Evolutionary conservation across 2,888 invertebrate genomes (phyloP).

Genomic region (Seira ritae): DNA sequence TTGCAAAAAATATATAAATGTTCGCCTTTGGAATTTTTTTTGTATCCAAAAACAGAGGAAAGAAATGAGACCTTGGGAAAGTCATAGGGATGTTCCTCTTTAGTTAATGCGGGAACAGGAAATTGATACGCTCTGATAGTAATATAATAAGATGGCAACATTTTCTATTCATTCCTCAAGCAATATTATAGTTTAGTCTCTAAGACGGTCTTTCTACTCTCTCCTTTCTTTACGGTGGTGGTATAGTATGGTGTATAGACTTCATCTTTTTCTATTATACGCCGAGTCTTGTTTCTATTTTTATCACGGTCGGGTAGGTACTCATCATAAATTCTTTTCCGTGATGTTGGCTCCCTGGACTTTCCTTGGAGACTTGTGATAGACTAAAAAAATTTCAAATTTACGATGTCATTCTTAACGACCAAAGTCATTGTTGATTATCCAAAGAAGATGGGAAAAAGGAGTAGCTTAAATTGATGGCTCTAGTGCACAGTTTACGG

Average conservation of each 20-base stretch:
- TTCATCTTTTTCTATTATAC: too few species aligned
- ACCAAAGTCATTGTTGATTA: constrained; percentile 10
- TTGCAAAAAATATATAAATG: not conserved
- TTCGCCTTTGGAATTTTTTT: not conserved
- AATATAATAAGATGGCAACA: constrained; percentile 11
- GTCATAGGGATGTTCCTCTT: not conserved
- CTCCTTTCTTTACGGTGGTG: not conserved
- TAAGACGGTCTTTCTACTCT: not conserved
- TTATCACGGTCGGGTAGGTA: not conserved
- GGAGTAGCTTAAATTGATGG: not conserved
- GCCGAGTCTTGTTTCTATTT: not conserved
- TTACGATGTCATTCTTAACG: constrained; percentile 15
- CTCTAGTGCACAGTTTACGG: not conserved
- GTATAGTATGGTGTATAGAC: too few species aligned
- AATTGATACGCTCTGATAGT: not conserved
- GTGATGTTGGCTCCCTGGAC: not conserved
- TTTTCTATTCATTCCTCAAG: not conserved
- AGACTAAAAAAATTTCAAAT: not conserved
- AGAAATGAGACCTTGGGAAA: not conserved
- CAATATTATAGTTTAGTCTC: not conserved
- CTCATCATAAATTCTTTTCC: not conserved
- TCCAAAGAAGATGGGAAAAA: not conserved
- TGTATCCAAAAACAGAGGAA: not conserved
- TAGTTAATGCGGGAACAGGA: not conserved
- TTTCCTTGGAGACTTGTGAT: not conserved